Conservation (phyloP, 2,888 invertebrate genomes). For the Dryocosmus kuriphilus region DNA sequence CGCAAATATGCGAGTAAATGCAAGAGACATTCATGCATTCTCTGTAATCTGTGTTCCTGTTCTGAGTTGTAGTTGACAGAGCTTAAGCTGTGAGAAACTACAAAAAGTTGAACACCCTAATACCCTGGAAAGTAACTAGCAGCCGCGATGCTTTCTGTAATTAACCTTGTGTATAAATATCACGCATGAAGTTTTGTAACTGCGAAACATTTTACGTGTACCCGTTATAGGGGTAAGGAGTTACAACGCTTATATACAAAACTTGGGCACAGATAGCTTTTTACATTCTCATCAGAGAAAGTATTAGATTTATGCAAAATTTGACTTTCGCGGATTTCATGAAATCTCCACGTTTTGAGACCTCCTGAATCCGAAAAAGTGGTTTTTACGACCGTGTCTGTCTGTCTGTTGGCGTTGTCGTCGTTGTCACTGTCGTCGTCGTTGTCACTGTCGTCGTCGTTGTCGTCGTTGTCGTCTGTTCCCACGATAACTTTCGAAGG, state of each 20-base stretch:
- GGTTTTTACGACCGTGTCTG: no score
- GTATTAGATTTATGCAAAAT: no score
- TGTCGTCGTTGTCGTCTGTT: no score
- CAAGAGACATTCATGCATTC: background rate
- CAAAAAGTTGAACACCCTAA: slow-evolving; percentile 8
- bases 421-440: no score
- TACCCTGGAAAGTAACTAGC: background rate
- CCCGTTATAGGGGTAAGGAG: background rate
- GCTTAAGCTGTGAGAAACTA: background rate
- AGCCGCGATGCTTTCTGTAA: background rate
- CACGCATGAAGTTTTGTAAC: slow-evolving; percentile 3
- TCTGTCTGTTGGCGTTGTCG: no score
- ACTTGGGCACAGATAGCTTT: background rate
- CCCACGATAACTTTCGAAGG: no score
- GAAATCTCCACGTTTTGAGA: no score
- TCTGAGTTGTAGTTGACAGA: background rate
- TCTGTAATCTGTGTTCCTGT: background rate
- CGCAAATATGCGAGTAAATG: background rate
- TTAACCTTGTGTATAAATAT: slow-evolving; percentile 12
- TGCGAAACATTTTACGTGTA: slow-evolving; percentile 1
- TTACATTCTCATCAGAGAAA: no score
- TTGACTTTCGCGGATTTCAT: no score
- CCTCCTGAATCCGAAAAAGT: no score
- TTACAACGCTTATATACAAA: slow-evolving; percentile 6
- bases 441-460: no score